Evolutionary conservation across 2,797 vertebrate species (phyloP).

Genomic region (Tokudaia tokunoshimensis): DNA sequence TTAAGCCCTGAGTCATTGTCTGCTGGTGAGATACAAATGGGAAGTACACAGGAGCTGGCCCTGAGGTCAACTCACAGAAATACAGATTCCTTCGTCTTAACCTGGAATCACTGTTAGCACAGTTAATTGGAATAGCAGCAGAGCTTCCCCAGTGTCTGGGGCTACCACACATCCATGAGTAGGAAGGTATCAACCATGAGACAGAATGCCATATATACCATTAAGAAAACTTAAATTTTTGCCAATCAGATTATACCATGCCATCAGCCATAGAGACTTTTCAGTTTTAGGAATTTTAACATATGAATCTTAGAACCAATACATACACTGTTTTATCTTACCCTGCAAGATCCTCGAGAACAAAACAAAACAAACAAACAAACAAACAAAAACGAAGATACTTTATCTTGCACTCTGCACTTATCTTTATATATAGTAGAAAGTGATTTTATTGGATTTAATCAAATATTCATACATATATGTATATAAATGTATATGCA

Average conservation of each 20-base stretch:
- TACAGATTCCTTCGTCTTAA: slow-evolving; percentile 6
- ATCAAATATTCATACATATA: neutral
- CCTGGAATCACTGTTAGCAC: neutral
- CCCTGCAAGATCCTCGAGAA: slow-evolving; percentile 5
- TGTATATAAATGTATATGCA: neutral
- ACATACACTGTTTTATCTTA: neutral
- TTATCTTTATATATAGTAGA: neutral
- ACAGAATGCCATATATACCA: neutral
- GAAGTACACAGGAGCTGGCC: neutral
- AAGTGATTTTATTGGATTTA: slow-evolving; percentile 31
- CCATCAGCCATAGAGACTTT: neutral
- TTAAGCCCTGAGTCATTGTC: slow-evolving; percentile 49
- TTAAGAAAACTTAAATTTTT: slow-evolving; percentile 36
- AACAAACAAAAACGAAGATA: neutral
- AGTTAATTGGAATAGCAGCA: neutral
- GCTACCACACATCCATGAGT: neutral
- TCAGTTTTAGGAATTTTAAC: slow-evolving; percentile 49
- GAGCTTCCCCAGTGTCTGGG: neutral
- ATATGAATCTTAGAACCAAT: neutral
- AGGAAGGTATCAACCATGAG: neutral
- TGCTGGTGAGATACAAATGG: slow-evolving; percentile 16
- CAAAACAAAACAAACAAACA: neutral
- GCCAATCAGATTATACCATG: neutral
- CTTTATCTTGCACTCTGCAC: neutral
- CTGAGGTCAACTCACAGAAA: neutral